These are phyloP conservation scores for Neogale vison DNA, from an alignment of 2,113 vertebrate genomes.

Conservation along the genomic window DNA sequence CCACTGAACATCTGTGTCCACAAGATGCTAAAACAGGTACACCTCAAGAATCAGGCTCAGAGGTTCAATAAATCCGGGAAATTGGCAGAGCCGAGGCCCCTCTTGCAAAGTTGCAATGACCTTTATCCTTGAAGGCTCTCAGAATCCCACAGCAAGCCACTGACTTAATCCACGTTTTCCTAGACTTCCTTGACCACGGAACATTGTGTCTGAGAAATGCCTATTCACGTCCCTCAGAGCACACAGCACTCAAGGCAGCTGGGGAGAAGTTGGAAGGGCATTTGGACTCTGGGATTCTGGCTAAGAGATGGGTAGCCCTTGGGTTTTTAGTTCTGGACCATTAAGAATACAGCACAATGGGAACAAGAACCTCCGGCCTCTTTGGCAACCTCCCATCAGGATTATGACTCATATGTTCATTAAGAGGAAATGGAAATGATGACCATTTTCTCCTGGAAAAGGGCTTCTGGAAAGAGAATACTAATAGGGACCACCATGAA, in stretches of 20 bases:
- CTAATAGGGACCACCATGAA: neutral
- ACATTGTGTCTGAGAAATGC: neutral
- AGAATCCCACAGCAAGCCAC: neutral
- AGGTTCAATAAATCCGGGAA: neutral
- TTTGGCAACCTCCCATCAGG: neutral
- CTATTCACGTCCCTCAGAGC: neutral
- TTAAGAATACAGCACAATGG: fast-evolving
- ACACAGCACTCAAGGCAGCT: neutral
- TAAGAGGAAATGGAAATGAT: neutral
- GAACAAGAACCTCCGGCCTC: neutral
- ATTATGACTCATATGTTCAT: neutral
- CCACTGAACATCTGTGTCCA: neutral
- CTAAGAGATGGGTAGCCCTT: neutral
- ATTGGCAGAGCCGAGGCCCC: neutral
- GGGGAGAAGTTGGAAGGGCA: neutral
- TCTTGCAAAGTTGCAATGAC: neutral
- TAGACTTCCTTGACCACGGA: neutral
- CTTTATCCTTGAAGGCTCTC: neutral
- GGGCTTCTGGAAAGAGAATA: neutral
- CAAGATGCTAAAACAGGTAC: neutral
- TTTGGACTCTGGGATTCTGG: neutral
- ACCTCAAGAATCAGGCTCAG: neutral
- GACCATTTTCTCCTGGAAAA: neutral
- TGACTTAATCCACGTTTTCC: neutral
- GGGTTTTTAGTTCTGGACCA: neutral